Evolutionary conservation across 2,888 invertebrate genomes (phyloP).

Genomic region (Heteropelma amictum): DNA sequence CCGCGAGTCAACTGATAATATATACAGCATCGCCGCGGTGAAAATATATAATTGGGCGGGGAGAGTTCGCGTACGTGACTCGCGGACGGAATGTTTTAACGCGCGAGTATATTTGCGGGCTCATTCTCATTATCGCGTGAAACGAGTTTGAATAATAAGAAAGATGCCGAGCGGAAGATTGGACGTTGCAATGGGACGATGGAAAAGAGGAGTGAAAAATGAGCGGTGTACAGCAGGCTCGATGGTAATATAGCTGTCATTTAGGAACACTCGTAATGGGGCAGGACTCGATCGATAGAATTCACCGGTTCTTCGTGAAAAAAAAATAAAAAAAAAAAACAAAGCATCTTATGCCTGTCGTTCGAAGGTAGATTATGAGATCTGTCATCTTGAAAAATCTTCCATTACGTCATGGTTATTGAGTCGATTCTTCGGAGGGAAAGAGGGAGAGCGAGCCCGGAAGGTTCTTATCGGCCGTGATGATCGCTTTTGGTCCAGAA

Average conservation of each 20-base stretch:
- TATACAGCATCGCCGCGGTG: not conserved
- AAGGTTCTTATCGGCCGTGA: too few relatives aligned
- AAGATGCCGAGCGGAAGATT: not conserved
- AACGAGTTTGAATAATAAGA: not conserved
- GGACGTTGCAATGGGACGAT: not conserved
- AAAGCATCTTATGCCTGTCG: not conserved
- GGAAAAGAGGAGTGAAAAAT: not conserved
- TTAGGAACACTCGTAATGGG: not conserved
- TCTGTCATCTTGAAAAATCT: not conserved
- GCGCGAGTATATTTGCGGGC: too few relatives aligned
- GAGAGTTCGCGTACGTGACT: too few relatives aligned
- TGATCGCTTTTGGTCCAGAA: too few relatives aligned
- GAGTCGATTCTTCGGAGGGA: too few relatives aligned
- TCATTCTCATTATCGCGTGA: too few relatives aligned
- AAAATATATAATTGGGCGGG: not conserved
- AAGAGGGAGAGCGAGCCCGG: too few relatives aligned
- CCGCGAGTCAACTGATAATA: conserved; percentile 23
- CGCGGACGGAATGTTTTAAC: not conserved
- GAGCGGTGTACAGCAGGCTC: not conserved
- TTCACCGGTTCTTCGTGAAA: not conserved
- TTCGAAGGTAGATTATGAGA: not conserved
- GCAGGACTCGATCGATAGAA: not conserved
- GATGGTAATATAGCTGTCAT: not conserved
- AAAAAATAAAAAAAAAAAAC: too few relatives aligned
- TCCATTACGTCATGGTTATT: too few relatives aligned